Evolutionary conservation across 2,113 vertebrate genomes (phyloP).

Genomic region (Melanotaenia duboulayi): DNA sequence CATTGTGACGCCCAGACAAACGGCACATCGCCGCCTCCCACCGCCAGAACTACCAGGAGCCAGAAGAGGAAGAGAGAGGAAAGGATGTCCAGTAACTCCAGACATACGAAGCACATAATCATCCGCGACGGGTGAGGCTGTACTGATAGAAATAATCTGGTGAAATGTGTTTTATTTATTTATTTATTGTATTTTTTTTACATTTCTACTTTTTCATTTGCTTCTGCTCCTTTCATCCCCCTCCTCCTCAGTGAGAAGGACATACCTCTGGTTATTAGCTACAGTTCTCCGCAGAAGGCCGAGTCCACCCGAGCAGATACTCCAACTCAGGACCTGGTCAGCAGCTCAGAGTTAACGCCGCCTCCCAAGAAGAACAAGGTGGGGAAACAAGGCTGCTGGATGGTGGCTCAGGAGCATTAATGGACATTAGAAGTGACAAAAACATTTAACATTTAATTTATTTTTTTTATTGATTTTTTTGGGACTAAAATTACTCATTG

Average conservation of each 20-base stretch:
- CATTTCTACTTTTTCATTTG: background rate
- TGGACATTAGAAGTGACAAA: no score
- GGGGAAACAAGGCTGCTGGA: accelerated
- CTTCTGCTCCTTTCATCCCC: no score
- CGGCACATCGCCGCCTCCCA: conserved; percentile 69
- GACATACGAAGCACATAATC: conserved; percentile 13
- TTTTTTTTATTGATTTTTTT: no score
- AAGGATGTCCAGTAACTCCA: background rate
- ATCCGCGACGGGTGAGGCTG: conserved; percentile 49
- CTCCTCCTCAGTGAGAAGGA: conserved; percentile 64
- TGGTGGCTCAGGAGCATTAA: background rate
- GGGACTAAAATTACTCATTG: no score
- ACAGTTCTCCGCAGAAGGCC: conserved; percentile 45
- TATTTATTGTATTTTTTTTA: background rate
- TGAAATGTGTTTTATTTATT: no score
- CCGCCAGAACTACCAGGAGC: conserved; percentile 47
- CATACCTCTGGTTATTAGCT: conserved; percentile 70
- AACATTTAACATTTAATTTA: no score
- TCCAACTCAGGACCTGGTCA: conserved; percentile 73
- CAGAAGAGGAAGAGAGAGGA: conserved; percentile 72
- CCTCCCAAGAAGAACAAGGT: conserved; percentile 84
- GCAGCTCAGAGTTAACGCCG: conserved; percentile 83
- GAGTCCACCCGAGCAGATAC: conserved; percentile 57
- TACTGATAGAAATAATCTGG: no score
- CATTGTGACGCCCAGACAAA: conserved; percentile 42